Percentiles rank a stretch among this genome's conserved stretches.
Evolutionary conservation across 2,113 vertebrate species (phyloP).

Genomic region (Trinectes maculatus): DNA sequence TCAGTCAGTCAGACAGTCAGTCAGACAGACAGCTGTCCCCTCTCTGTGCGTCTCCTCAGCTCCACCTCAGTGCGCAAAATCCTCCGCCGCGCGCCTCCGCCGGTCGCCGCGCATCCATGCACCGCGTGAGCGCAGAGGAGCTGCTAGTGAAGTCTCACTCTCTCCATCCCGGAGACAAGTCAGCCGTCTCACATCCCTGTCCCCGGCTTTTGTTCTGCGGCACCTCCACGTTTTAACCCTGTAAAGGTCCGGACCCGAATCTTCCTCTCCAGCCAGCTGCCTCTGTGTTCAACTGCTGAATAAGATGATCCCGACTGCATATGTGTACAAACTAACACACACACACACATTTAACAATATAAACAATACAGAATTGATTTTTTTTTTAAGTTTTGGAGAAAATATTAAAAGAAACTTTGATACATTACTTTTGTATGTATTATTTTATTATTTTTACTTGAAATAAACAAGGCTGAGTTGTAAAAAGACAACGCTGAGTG

Average conservation of each 20-base stretch:
- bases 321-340: no score
- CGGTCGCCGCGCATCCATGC: conserved; percentile 58
- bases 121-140: conserved; percentile 33
- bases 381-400: no score
- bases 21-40: conserved; percentile 33
- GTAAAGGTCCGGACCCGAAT: background rate
- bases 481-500: background rate
- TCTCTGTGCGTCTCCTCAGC: conserved; percentile 44
- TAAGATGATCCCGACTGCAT: no score
- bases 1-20: no score
- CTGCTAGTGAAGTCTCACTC: conserved; percentile 35
- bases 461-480: no score
- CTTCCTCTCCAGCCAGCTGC: background rate
- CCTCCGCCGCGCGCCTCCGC: conserved; percentile 59
- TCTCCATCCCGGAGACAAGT: conserved; percentile 35
- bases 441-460: background rate
- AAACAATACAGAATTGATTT: no score
- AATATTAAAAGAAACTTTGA: no score
- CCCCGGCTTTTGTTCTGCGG: conserved; percentile 33
- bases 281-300: no score
- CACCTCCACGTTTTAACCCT: conserved; percentile 55
- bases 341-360: no score
- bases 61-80: conserved; percentile 66
- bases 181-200: conserved; percentile 43
- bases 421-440: background rate